Evolutionary conservation across 2,888 invertebrate species (phyloP).

Genomic region (Campoplex capitator): DNA sequence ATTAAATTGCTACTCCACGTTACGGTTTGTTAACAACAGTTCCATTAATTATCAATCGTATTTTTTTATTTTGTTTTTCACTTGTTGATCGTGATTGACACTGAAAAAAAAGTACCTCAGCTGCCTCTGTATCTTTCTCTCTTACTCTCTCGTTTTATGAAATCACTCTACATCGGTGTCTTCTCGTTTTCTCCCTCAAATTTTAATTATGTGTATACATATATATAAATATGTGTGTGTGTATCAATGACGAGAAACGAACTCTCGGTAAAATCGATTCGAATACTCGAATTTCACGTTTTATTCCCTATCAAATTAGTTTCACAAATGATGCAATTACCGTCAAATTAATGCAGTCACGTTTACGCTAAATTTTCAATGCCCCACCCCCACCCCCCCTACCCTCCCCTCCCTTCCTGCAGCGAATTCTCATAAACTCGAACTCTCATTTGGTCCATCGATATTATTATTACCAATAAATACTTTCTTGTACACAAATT

Average conservation of each 20-base stretch:
- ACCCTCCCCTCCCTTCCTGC: too few species aligned
- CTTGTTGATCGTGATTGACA: not conserved
- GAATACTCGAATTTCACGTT: conserved; percentile 12
- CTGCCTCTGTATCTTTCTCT: not conserved
- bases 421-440: conserved; percentile 8
- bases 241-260: too few species aligned
- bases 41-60: not conserved
- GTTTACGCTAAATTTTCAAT: conserved; percentile 16
- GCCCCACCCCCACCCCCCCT: not conserved
- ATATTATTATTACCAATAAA: not conserved
- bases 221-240: too few species aligned
- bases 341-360: conserved; percentile 41
- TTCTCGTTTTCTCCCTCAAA: too few species aligned
- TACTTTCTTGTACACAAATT: not conserved
- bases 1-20: not conserved
- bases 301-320: conserved; percentile 44
- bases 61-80: not conserved
- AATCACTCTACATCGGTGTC: too few species aligned
- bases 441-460: not conserved
- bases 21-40: not conserved
- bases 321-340: conserved; percentile 50
- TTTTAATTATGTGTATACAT: too few species aligned
- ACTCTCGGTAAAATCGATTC: not conserved
- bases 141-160: too few species aligned
- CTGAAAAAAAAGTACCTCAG: not conserved